phyloP scores from a whole-genome alignment of 2,888 invertebrate species.

The Cylindroiulus punctatus region DNA sequence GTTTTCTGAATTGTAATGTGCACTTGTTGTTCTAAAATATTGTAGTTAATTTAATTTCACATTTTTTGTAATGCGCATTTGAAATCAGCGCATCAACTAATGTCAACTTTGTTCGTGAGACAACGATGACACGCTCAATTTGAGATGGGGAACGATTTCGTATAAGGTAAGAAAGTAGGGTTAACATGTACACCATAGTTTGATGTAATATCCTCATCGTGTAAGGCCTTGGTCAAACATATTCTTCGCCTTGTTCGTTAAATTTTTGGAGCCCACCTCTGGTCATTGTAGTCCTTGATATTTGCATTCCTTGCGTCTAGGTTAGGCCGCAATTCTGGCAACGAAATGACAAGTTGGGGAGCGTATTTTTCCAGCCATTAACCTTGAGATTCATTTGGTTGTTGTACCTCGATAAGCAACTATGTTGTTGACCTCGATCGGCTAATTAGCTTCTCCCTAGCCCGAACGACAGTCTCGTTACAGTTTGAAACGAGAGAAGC shows the following conservation, averaged over 20 bases:
- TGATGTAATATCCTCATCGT: neutral
- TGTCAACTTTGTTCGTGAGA: neutral
- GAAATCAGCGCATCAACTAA: neutral
- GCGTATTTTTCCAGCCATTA: constrained; percentile 11
- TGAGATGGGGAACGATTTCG: neutral
- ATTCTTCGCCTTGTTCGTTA: neutral
- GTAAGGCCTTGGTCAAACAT: neutral
- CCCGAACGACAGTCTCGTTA: neutral
- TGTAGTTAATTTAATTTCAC: neutral
- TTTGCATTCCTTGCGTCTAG: neutral
- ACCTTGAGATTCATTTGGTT: constrained; percentile 23
- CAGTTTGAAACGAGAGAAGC: neutral
- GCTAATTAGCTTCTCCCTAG: neutral
- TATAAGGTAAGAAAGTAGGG: neutral
- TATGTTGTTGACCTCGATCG: constrained; percentile 32
- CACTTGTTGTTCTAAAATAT: neutral
- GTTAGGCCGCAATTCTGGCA: neutral
- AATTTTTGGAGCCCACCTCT: constrained; percentile 4
- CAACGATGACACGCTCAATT: neutral
- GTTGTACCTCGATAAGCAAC: neutral
- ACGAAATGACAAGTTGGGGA: neutral
- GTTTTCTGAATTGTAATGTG: neutral
- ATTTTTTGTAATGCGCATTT: neutral
- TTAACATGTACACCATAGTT: neutral
- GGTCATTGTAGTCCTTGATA: constrained; percentile 14